These are phyloP conservation scores for Dromius quadrimaculatus DNA, from an alignment of 2,888 invertebrate genomes.

Conservation along the genomic window DNA sequence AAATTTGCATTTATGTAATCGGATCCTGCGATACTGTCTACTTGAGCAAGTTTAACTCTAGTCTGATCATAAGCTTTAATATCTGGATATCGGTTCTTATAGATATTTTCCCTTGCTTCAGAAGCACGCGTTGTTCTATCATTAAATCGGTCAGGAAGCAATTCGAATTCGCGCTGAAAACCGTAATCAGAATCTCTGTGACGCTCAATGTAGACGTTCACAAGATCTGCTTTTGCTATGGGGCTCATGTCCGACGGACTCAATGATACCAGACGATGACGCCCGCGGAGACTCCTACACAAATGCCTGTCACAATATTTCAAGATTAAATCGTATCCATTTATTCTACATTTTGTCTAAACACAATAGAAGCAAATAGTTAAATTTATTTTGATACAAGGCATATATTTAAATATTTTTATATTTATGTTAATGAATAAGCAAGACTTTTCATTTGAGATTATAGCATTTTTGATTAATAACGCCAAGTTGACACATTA, in stretches of 20 bases:
- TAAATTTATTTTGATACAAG: too few species aligned
- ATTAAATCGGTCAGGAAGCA: constrained; percentile 87
- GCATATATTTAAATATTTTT: too few species aligned
- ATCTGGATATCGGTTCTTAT: constrained; percentile 92
- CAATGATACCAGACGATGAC: constrained; percentile 72
- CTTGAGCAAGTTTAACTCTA: constrained; percentile 81
- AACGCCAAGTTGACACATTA: too few species aligned
- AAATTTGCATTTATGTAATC: constrained; percentile 95
- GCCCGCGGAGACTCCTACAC: constrained; percentile 77
- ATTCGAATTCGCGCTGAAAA: constrained; percentile 91
- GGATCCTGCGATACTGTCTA: constrained; percentile 84
- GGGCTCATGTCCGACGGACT: constrained; percentile 88
- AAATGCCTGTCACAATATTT: constrained; percentile 66
- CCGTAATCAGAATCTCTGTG: constrained; percentile 91
- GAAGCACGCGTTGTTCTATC: constrained; percentile 90
- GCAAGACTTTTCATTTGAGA: too few species aligned
- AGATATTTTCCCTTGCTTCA: constrained; percentile 85
- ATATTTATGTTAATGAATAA: too few species aligned
- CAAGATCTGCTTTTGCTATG: constrained; percentile 79
- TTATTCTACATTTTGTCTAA: constrained; percentile 35
- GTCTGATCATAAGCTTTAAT: constrained; percentile 95
- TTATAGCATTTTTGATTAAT: too few species aligned
- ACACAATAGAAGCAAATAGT: too few species aligned
- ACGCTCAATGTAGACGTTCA: constrained; percentile 82
- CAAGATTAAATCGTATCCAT: constrained; percentile 38